Base-by-base conservation (phyloP, 2,888 invertebrate species). In the Heliconius sara region DNA sequence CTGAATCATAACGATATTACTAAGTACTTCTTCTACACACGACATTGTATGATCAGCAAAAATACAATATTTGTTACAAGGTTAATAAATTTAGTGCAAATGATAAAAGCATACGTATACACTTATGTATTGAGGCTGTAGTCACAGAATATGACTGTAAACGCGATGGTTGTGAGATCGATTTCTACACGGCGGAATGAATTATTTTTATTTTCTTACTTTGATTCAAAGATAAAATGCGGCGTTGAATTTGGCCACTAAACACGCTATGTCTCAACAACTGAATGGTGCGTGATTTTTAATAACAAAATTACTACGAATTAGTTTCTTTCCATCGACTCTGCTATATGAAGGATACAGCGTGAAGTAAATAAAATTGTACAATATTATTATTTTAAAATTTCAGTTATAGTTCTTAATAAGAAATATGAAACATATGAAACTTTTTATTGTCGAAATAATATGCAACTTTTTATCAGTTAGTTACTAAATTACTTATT, bases 381-480 rank as follows among this genome's bases (percentile, higher is more conserved):
- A 52, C 19, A 52, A 19, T 19, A 52, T 47, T 47, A 47, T 52
- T 52, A 6, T 52, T 52, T 52, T 52, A 47, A 47, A 47, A 47
- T 47, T 47, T 16, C 6, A 2, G 19, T 52, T 52, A 47, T 2
- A 52, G 19, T 2, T 16, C 19, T 52, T 52, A 52, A 22, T 52
- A 52, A 52, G 22, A 52, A 52, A 52, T 52, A 52, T 52, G 3
- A 52, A 52, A 22, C 22, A 52, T 65, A 65, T 66, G 30, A 66
- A 66, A 39, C 0, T 22, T 39, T 19, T 22, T 3, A 34, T 25
- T 74, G 5, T 63, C 39, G 74, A 25, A 74, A 74, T 74, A 63
- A 34, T 34, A n/a, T 39, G 74, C n/a, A 63, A 74, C 39, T 25
- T 74, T 39, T 60, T 63, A 74, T 72, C 72, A 2, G n/a, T 52